Evolutionary conservation across 1,140 invertebrate species (phyloP).

Genomic region (Melipona quadrifasciata): DNA sequence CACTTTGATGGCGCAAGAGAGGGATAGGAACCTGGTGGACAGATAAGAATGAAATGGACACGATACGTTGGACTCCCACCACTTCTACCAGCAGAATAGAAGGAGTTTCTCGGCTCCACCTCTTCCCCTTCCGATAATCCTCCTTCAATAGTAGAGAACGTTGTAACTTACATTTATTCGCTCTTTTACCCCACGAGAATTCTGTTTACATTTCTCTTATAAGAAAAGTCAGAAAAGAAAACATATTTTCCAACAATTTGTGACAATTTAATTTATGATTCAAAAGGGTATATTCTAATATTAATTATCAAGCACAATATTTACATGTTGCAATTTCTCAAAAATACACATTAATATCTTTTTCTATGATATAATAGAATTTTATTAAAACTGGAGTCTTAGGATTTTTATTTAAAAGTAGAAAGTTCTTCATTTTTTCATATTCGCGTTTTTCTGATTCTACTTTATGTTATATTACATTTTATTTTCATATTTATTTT

Average conservation of each 20-base stretch:
- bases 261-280: not conserved
- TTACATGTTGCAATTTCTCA: not conserved
- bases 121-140: constrained; percentile 45
- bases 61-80: constrained; percentile 57
- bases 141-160: not conserved
- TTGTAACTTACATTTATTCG: not conserved
- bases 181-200: not conserved
- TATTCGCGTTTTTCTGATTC: not conserved
- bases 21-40: constrained; percentile 26
- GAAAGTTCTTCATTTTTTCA: accelerated
- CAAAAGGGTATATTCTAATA: too few relatives aligned
- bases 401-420: not conserved
- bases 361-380: not conserved
- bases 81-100: constrained; percentile 31
- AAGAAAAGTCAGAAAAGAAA: too few relatives aligned
- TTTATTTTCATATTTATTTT: not conserved
- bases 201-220: not conserved
- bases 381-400: not conserved
- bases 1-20: not conserved
- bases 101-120: constrained; percentile 54
- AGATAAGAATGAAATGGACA: constrained; percentile 53
- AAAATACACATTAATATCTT: not conserved
- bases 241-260: not conserved
- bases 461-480: not conserved
- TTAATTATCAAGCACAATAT: not conserved